phyloP scores from a whole-genome alignment of 2,113 vertebrate species.

The Cinclus cinclus region DNA sequence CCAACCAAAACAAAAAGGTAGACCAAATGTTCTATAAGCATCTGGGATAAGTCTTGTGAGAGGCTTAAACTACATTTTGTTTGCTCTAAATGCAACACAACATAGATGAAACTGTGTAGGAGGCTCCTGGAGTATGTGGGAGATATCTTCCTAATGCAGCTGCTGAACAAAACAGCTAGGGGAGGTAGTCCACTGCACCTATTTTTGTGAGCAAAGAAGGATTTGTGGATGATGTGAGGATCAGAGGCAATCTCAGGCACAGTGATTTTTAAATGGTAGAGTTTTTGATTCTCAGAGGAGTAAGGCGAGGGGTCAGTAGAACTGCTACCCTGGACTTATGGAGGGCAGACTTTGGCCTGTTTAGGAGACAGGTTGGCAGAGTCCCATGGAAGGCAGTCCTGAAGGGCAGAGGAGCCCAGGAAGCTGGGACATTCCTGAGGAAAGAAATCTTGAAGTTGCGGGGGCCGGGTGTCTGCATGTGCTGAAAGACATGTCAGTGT shows the following conservation, averaged over 20 bases:
- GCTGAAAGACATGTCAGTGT: neutral
- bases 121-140: neutral
- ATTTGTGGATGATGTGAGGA: neutral
- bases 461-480: rapidly evolving
- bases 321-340: neutral
- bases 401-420: neutral
- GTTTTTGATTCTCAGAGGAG: neutral
- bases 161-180: neutral
- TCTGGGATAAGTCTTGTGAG: neutral
- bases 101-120: neutral
- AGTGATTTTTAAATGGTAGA: neutral
- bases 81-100: neutral
- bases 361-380: neutral
- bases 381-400: neutral
- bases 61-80: neutral
- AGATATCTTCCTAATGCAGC: neutral
- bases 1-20: neutral
- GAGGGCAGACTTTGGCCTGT: no score
- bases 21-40: neutral
- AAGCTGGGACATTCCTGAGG: neutral
- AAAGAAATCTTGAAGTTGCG: neutral
- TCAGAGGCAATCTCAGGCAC: neutral
- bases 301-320: neutral
- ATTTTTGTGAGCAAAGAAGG: neutral
- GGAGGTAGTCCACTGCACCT: neutral